These are phyloP conservation scores for Prionailurus bengalensis DNA, from an alignment of 2,113 vertebrate genomes.

Conservation along the genomic window DNA sequence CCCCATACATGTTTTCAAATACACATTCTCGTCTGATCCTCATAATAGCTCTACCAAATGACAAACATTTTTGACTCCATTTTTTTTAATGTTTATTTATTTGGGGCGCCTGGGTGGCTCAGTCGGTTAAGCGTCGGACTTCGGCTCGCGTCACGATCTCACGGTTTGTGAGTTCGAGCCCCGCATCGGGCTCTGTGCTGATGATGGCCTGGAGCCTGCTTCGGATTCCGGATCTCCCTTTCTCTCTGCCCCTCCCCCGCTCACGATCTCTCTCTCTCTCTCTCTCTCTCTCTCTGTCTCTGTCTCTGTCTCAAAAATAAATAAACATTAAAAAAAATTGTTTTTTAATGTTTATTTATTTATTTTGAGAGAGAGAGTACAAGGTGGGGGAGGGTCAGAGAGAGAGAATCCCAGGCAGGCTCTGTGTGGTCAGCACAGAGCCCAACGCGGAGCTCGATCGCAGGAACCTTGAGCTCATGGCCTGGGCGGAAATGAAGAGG, in stretches of 20 bases:
- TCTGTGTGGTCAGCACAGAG: not conserved
- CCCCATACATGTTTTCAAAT: not conserved
- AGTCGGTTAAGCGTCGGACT: too few relatives aligned
- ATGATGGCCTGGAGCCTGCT: too few relatives aligned
- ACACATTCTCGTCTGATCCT: not conserved
- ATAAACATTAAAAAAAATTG: too few relatives aligned
- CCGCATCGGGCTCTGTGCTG: rapidly evolving
- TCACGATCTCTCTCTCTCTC: too few relatives aligned
- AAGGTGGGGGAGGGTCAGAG: not conserved
- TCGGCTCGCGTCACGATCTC: rapidly evolving
- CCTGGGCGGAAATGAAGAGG: not conserved
- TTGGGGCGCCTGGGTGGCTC: not conserved
- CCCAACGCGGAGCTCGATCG: not conserved
- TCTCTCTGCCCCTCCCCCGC: too few relatives aligned
- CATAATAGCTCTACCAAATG: not conserved
- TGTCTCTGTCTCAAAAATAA: too few relatives aligned
- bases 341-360: not conserved
- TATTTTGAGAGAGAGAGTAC: not conserved
- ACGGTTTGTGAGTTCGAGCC: too few relatives aligned
- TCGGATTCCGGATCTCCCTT: too few relatives aligned
- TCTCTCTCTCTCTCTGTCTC: too few relatives aligned
- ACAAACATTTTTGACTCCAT: not conserved
- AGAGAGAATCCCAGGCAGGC: not conserved
- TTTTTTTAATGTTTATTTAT: not conserved
- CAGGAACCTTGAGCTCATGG: not conserved